phyloP scores from a whole-genome alignment of 1,140 invertebrate genomes.

The Euwallacea similis region DNA sequence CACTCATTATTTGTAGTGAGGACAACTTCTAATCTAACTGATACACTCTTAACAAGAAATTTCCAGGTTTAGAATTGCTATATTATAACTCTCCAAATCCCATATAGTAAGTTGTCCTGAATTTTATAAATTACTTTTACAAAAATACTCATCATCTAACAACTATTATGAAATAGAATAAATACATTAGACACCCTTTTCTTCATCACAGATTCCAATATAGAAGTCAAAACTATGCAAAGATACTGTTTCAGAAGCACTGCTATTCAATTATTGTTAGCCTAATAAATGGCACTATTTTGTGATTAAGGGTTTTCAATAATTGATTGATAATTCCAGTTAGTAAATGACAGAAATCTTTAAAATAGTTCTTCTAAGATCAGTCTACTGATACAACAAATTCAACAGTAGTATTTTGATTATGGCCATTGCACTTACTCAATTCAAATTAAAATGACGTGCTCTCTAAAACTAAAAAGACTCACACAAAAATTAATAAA shows the following conservation, averaged over 20 bases:
- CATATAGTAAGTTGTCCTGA: constrained; percentile 7
- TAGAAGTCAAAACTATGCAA: constrained; percentile 8
- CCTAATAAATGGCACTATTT: constrained; percentile 2
- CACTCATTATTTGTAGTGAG: constrained; percentile 24
- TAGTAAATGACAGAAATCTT: too few species aligned
- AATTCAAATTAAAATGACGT: too few species aligned
- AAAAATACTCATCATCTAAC: constrained; percentile 52
- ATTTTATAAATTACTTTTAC: constrained; percentile 47
- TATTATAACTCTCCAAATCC: background rate
- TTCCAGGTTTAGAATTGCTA: background rate
- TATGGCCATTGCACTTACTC: too few species aligned
- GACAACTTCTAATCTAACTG: constrained; percentile 18
- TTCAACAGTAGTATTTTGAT: too few species aligned
- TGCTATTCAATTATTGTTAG: background rate
- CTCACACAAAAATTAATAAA: too few species aligned
- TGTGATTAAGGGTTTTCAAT: background rate
- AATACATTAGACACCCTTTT: constrained; percentile 53
- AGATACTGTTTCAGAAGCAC: background rate
- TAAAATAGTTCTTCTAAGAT: too few species aligned
- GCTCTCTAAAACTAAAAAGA: too few species aligned
- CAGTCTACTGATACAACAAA: too few species aligned
- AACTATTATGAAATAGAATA: constrained; percentile 49
- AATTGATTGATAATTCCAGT: too few species aligned
- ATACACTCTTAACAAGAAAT: constrained; percentile 17
- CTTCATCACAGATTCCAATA: constrained; percentile 54